These are phyloP conservation scores for Pomacea canaliculata DNA, from an alignment of 2,888 invertebrate genomes.

Conservation along the genomic window DNA sequence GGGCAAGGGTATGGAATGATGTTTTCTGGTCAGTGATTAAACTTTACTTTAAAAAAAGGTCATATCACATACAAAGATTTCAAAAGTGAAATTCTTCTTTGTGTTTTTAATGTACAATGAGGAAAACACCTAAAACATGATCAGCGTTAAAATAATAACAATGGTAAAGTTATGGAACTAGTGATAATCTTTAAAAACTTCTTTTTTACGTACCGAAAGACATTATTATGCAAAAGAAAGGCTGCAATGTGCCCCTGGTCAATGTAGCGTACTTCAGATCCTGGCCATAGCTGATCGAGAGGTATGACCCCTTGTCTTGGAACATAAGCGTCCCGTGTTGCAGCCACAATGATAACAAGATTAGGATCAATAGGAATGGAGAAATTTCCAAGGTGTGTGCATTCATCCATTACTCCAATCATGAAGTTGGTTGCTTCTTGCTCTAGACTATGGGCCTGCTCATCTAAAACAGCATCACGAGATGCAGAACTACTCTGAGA, in stretches of 20 bases:
- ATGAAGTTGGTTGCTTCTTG: conserved; percentile 89
- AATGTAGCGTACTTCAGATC: conserved; percentile 87
- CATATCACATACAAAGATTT: too few relatives aligned
- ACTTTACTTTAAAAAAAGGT: too few relatives aligned
- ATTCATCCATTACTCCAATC: conserved; percentile 98
- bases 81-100: too few relatives aligned
- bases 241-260: conserved; percentile 82
- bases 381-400: conserved; percentile 95
- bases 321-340: conserved; percentile 86
- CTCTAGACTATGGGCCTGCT: conserved; percentile 10
- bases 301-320: conserved; percentile 86
- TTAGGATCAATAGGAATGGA: conserved; percentile 86
- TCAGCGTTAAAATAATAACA: too few relatives aligned
- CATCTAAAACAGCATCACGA: neutral
- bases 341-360: conserved; percentile 90
- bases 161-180: too few relatives aligned
- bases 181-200: too few relatives aligned
- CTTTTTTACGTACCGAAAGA: conserved; percentile 81
- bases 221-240: conserved; percentile 84
- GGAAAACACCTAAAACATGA: too few relatives aligned
- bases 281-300: conserved; percentile 92
- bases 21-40: too few relatives aligned
- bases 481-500: neutral
- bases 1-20: too few relatives aligned
- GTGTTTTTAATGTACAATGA: too few relatives aligned